Conservation (phyloP, 2,888 invertebrate genomes). For the Tupiocoris notatus region DNA sequence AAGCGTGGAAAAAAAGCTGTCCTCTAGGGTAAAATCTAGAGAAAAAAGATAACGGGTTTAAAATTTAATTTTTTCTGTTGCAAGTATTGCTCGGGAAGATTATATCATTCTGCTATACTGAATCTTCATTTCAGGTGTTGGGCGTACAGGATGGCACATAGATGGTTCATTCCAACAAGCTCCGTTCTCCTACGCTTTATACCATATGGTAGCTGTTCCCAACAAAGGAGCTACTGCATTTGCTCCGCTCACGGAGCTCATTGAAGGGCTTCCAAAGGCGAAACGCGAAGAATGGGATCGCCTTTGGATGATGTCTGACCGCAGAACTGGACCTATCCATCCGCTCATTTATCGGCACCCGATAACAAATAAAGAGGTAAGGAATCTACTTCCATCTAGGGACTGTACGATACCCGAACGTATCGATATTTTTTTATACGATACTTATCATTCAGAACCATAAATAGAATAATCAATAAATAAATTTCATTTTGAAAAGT, state of each 20-base stretch:
- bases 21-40: no score
- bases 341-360: constrained; percentile 52
- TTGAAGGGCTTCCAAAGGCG: constrained; percentile 49
- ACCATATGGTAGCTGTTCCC: constrained; percentile 51
- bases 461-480: no score
- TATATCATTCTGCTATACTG: no score
- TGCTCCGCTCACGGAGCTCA: constrained; percentile 50
- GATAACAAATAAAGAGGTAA: constrained; percentile 49
- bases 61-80: no score
- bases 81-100: no score
- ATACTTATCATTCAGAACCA: no score
- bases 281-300: constrained; percentile 50
- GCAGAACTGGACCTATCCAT: constrained; percentile 50
- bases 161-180: constrained; percentile 52
- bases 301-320: constrained; percentile 52
- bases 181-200: constrained; percentile 52
- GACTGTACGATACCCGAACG: no score
- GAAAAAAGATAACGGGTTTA: no score
- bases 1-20: no score
- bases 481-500: no score
- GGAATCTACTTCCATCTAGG: no score
- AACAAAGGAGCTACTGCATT: constrained; percentile 51
- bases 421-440: no score
- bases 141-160: constrained; percentile 52
- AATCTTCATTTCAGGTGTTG: constrained; percentile 51